Base-by-base conservation (phyloP, 1,140 invertebrate species). In the Mesaphorura yosii region DNA sequence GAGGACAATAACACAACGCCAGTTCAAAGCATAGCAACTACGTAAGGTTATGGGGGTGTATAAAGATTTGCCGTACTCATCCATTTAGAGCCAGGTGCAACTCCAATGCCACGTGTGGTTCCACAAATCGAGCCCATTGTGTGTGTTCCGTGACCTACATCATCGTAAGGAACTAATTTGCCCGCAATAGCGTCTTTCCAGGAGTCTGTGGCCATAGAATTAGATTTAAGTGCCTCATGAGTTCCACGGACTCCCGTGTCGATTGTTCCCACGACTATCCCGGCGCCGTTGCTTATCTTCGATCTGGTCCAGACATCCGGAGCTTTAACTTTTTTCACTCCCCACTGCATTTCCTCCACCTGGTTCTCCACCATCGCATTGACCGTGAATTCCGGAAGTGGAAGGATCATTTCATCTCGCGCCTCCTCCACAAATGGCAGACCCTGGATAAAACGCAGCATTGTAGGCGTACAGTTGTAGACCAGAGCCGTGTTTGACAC, bases 121-220 rank as follows among this genome's bases (percentile, higher is more conserved):
- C 52, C 41, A 27, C 25, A 14, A 40, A 54, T 48, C 3, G 45
- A 48, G 14, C 44, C 52, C 34, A 48, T 39, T 2, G 46, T 48
- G 23, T 54, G 52, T 29, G 52, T 54, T 20, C 52, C 52, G 34
- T 54, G 52, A 7, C 52, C 52, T 22, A 28, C 40, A 2, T 46
- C 41, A 42, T 53, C 51, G 47, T n/a, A 14, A 7, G 51, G 51
- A 4, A 4, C 25, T 3, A 20, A 5, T 6, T 37, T 3, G 5
- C n/a, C 6, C 15, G 31, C 19, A 31, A 34, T 46, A n/a, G 51
- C 41, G 27, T 53, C 51, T 3, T 46, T 46, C 51, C 51, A 53
- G 10, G n/a, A 17, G 42, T 53, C 19, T 14, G 39, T 23, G 17
- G 17, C 51, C 14, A 48, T 5, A 31, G 29, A 46, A n/a, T 46